Conservation (phyloP, 2,888 invertebrate species). For the Campoplex nolae region DNA sequence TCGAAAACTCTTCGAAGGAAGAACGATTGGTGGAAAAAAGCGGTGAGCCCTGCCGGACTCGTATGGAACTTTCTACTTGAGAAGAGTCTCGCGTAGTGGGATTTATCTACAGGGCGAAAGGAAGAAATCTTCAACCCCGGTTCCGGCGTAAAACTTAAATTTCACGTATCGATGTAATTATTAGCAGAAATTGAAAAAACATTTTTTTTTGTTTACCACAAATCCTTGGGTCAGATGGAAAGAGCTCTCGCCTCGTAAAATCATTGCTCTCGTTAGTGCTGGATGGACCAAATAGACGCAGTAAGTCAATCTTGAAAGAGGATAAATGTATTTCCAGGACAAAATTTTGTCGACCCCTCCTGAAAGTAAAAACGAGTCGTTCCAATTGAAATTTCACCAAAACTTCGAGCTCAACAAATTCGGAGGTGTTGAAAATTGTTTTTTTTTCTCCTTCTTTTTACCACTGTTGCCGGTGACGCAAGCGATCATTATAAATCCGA, state of each 20-base stretch:
- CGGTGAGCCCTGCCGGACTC: not conserved
- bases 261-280: conserved; percentile 84
- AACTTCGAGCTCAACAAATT: not conserved
- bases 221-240: conserved; percentile 85
- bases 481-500: conserved; percentile 84
- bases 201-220: conserved; percentile 83
- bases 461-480: conserved; percentile 85
- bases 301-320: conserved; percentile 86
- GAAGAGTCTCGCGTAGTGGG: not conserved
- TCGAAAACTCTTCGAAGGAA: not conserved
- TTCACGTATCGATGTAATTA: not conserved
- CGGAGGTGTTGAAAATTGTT: not conserved
- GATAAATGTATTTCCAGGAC: conserved; percentile 85
- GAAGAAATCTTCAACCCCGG: not conserved
- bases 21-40: not conserved
- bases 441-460: conserved; percentile 68
- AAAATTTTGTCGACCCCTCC: conserved; percentile 84
- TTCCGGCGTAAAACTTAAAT: not conserved
- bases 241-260: conserved; percentile 85
- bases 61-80: not conserved
- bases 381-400: not conserved
- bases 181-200: not conserved
- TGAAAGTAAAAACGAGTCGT: conserved; percentile 73
- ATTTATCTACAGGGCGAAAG: not conserved
- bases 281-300: conserved; percentile 86